A percentile compares a stretch with the other conserved stretches of the same genome.
Conservation (phyloP, 2,113 vertebrate species). For the Mionectes macconnelli region DNA sequence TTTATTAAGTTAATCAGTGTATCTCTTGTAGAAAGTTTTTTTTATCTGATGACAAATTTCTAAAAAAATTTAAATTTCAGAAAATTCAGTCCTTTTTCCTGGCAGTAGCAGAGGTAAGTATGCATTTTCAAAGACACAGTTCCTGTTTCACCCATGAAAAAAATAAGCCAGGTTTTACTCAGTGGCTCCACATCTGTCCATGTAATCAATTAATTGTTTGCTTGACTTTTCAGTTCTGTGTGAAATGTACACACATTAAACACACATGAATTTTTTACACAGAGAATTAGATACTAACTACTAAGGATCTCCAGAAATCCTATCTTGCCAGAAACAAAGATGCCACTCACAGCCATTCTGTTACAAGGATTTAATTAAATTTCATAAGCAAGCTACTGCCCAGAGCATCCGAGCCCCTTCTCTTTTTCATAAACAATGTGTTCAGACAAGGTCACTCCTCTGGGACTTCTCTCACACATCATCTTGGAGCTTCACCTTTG, state of each 20-base stretch:
- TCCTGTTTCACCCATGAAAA: background rate
- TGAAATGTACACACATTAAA: rapidly evolving
- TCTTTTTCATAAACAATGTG: background rate
- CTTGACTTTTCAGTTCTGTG: background rate
- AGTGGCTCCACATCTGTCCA: background rate
- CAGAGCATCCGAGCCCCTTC: background rate
- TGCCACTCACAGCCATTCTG: background rate
- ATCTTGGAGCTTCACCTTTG: background rate
- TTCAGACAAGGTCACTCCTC: background rate
- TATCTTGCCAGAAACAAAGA: background rate
- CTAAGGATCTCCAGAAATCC: background rate
- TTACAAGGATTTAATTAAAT: background rate
- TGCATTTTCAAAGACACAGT: background rate
- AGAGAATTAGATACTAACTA: background rate
- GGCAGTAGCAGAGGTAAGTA: background rate
- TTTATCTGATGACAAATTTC: background rate
- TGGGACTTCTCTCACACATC: background rate
- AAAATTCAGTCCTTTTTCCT: background rate
- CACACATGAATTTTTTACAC: background rate
- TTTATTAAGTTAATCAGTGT: background rate
- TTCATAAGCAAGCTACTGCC: background rate
- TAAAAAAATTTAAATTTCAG: background rate
- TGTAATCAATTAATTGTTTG: background rate
- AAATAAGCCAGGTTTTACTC: background rate
- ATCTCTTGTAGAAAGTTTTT: background rate